Evolutionary conservation across 2,888 invertebrate species (phyloP), one percentile per base, ranked within the genome.

Genomic region (Plagodis pulveraria): DNA sequence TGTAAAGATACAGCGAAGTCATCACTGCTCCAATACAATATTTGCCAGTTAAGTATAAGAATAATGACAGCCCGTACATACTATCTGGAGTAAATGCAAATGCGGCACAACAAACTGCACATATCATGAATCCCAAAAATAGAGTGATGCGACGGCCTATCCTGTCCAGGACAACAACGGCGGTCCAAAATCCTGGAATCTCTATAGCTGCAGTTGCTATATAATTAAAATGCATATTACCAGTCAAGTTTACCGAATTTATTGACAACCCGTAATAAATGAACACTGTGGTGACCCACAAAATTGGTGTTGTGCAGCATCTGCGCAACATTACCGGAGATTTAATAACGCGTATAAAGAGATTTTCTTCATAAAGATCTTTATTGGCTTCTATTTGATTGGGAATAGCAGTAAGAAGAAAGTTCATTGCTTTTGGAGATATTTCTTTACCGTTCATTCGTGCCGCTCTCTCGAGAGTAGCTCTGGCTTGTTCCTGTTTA

Each of bases 201-300:
- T 97, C 96, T 38, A 96, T 93, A 36, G 94, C 81, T 6, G 93
- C 89, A 6, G 94, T 94, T 35, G 94, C 83, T 49, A 96, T 94
- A 74, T 96, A 97, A 83, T 97, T 97, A 8, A 96, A 75, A 79
- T 96, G 96, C 78, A 95, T 95, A 80, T 96, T 95, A 6, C 96
- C 96, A 45, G 95, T 94, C 62, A 97, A 86, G 46, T 94, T 93
- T 6, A 96, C 96, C 0, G 97, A 95, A 83, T 96, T 96, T 52
- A 97, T 90, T 10, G 96, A 96, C 58, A 97, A 84, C 0, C 97
- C 97, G 72, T 96, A 97, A 80, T 96, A 97, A 50, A 97, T 95
- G 65, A 97, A 95, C 0, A 96, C 95, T 67, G 96, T 96, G 0
- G 96, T 95, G 48, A 96, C 94, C 96, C 96, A 96, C 81, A 96